Evolutionary conservation across 2,888 invertebrate genomes (phyloP).

Genomic region (Orchesellides sinensis): DNA sequence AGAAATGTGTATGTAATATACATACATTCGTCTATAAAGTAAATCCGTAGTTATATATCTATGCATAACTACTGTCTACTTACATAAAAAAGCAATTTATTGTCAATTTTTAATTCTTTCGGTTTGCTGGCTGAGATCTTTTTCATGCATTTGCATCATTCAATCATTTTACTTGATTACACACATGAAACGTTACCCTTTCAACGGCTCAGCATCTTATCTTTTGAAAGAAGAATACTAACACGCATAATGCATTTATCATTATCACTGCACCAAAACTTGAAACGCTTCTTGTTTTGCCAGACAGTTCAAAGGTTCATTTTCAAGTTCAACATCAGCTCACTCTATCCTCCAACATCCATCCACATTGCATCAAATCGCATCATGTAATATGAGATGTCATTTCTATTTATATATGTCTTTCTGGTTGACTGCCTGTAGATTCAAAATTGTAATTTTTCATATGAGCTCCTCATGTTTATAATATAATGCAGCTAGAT

Average conservation of each 20-base stretch:
- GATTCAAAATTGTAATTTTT: no score
- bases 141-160: background rate
- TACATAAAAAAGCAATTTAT: no score
- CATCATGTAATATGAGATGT: background rate
- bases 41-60: no score
- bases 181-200: background rate
- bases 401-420: slow-evolving; percentile 9
- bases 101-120: background rate
- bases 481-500: no score
- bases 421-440: slow-evolving; percentile 9
- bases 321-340: slow-evolving; percentile 47
- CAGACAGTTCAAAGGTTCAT: slow-evolving; percentile 38
- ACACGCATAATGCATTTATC: slow-evolving; percentile 39
- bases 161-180: background rate
- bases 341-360: no score
- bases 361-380: background rate
- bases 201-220: slow-evolving; percentile 1
- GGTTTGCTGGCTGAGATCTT: background rate
- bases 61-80: no score
- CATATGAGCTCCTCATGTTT: no score
- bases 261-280: slow-evolving; percentile 2
- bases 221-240: background rate
- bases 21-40: no score
- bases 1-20: no score
- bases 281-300: slow-evolving; percentile 10